Evolutionary conservation across 2,888 invertebrate species (phyloP).

Genomic region (Tridacna crocea): DNA sequence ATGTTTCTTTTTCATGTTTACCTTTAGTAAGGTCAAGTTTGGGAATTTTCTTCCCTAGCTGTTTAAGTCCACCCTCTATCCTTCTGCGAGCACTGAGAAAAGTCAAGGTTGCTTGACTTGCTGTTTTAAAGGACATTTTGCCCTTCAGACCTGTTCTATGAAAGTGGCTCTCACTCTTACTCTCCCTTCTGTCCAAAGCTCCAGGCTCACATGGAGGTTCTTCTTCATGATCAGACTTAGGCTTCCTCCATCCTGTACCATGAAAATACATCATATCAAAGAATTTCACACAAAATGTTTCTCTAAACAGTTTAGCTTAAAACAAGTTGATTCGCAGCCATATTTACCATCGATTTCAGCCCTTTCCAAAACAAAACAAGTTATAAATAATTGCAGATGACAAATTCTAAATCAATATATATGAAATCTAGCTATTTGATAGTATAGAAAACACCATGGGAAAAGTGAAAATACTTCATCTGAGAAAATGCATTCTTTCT

Average conservation of each 20-base stretch:
- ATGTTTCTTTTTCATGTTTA: constrained; percentile 45
- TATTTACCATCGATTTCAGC: too few species aligned
- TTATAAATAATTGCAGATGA: too few species aligned
- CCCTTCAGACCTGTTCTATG: constrained; percentile 66
- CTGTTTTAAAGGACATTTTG: constrained; percentile 83
- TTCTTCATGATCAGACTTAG: constrained; percentile 84
- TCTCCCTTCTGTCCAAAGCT: constrained; percentile 73
- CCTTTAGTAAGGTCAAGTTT: constrained; percentile 93
- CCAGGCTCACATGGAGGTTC: constrained; percentile 80
- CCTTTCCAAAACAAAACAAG: too few species aligned
- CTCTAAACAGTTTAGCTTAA: too few species aligned
- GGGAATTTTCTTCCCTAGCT: constrained; percentile 87
- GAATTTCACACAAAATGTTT: too few species aligned
- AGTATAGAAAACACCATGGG: too few species aligned
- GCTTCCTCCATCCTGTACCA: constrained; percentile 78
- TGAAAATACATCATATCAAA: background rate
- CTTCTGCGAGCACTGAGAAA: constrained; percentile 88
- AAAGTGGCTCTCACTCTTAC: constrained; percentile 77
- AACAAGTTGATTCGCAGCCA: too few species aligned
- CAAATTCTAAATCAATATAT: too few species aligned
- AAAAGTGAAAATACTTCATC: too few species aligned
- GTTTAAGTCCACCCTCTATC: constrained; percentile 93
- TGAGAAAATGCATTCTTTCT: too few species aligned
- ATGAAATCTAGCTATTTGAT: too few species aligned
- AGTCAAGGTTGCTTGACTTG: constrained; percentile 84